phyloP scores from a whole-genome alignment of 2,888 invertebrate species.

The Tanytarsus gracilentus region DNA sequence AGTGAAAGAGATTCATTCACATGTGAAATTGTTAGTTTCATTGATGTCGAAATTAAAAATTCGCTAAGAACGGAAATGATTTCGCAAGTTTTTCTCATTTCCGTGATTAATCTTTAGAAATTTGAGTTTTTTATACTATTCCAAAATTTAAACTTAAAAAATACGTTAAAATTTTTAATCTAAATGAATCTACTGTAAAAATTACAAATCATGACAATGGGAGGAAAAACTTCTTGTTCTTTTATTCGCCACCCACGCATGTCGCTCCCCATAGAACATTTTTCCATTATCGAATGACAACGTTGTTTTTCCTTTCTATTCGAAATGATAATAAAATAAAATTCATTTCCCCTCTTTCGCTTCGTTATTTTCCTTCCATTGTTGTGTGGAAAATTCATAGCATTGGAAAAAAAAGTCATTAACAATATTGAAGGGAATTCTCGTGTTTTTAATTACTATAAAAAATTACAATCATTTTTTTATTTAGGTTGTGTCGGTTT shows the following conservation, averaged over 20 bases:
- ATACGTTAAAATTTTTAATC: no score
- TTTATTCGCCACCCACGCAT: no score
- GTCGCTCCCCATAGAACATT: no score
- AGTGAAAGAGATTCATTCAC: not conserved
- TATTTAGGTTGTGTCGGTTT: not conserved
- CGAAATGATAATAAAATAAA: not conserved
- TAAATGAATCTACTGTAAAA: not conserved
- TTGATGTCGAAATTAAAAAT: no score
- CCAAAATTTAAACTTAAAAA: not conserved
- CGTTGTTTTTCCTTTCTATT: not conserved
- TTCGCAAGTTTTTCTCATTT: no score
- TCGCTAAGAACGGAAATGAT: no score
- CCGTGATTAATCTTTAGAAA: not conserved
- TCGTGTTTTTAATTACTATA: not conserved
- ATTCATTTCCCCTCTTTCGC: not conserved
- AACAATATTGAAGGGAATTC: constrained; percentile 11
- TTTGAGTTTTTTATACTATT: not conserved
- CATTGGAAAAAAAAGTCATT: constrained; percentile 18
- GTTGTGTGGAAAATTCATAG: not conserved
- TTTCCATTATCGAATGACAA: constrained; percentile 25
- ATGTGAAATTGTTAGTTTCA: no score
- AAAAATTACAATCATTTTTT: not conserved
- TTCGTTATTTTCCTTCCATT: not conserved
- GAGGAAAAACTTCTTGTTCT: not conserved
- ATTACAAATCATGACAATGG: not conserved